These are phyloP conservation scores for Macropis europaea DNA, from an alignment of 2,888 invertebrate genomes.

Conservation along the genomic window DNA sequence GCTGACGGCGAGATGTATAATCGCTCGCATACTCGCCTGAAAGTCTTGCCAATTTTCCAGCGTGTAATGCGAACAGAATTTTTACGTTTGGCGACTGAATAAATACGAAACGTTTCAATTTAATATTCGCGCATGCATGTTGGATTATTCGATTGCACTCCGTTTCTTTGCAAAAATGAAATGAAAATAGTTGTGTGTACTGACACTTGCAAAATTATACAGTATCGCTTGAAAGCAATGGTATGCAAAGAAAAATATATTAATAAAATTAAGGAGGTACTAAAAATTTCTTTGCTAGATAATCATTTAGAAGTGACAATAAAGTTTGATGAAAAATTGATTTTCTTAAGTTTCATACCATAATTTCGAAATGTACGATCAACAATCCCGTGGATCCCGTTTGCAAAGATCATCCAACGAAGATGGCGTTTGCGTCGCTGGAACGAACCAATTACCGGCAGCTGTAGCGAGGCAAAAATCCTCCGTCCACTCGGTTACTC, in stretches of 20 bases:
- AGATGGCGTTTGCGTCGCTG: neutral
- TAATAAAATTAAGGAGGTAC: too few relatives aligned
- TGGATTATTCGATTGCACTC: too few relatives aligned
- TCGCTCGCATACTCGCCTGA: neutral
- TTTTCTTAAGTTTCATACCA: conserved; percentile 9
- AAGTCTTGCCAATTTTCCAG: neutral
- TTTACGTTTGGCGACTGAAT: neutral
- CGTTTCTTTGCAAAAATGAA: too few relatives aligned
- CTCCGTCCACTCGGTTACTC: neutral
- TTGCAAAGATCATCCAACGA: conserved; percentile 2
- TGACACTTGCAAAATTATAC: too few relatives aligned
- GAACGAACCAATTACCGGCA: conserved; percentile 44
- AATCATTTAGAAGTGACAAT: too few relatives aligned
- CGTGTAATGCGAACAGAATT: neutral
- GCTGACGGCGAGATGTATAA: neutral
- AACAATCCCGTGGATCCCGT: neutral
- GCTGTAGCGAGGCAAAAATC: conserved; percentile 34
- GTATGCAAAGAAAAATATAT: too few relatives aligned
- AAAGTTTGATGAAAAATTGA: too few relatives aligned
- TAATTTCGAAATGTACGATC: neutral
- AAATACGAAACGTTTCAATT: too few relatives aligned
- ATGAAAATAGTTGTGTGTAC: too few relatives aligned
- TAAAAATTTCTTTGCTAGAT: too few relatives aligned
- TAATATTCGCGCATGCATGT: too few relatives aligned
- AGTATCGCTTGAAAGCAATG: too few relatives aligned